phyloP scores from a whole-genome alignment of 2,888 invertebrate genomes.

The Hecatera dysodea region DNA sequence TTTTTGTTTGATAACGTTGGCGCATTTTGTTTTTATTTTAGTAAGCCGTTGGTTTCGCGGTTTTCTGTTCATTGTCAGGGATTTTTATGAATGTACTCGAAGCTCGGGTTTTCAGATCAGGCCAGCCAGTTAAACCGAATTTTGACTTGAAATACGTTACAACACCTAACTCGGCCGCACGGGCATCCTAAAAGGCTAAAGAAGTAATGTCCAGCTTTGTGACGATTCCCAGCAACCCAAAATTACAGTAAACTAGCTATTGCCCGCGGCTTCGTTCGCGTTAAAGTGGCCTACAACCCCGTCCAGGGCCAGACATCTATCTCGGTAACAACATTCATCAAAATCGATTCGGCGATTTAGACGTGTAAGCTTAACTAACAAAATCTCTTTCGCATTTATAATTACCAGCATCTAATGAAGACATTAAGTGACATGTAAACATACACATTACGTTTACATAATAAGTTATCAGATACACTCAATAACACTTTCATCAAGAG shows the following conservation, averaged over 20 bases:
- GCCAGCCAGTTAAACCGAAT: not conserved
- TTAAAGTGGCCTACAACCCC: no score
- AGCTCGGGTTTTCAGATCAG: no score
- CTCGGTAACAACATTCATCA: no score
- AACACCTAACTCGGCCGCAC: no score
- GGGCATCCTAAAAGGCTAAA: not conserved
- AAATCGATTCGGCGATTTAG: no score
- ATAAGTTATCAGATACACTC: not conserved
- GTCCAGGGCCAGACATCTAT: no score
- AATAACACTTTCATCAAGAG: constrained; percentile 2
- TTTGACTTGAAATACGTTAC: not conserved
- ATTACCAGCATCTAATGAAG: not conserved
- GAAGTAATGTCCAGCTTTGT: not conserved
- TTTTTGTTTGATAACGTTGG: not conserved
- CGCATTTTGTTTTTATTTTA: not conserved
- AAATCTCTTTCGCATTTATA: no score
- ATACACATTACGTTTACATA: not conserved
- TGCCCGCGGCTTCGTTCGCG: no score
- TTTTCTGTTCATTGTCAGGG: not conserved
- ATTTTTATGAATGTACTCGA: not conserved
- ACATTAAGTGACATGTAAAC: not conserved
- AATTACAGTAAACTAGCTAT: no score
- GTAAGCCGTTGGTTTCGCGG: no score
- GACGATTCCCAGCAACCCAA: not conserved
- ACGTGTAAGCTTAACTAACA: no score